A percentile compares a stretch with the other conserved stretches of the same genome.
phyloP scores from a whole-genome alignment of 2,113 vertebrate genomes.

The human region DNA sequence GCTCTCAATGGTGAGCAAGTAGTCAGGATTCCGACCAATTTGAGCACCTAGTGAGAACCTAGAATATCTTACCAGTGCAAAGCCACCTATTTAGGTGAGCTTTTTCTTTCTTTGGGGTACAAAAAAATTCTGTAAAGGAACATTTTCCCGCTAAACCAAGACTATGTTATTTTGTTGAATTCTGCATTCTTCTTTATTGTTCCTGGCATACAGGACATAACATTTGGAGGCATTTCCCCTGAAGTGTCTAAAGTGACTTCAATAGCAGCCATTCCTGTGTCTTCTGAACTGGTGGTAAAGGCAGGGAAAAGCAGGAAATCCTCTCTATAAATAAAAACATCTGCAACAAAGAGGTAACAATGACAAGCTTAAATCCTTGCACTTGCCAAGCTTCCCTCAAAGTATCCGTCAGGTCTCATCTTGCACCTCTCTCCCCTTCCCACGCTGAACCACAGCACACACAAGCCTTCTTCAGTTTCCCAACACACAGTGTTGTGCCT shows the following conservation, averaged over 20 bases:
- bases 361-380: neutral
- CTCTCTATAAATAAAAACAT: neutral
- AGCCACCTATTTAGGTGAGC: neutral
- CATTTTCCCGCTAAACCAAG: neutral
- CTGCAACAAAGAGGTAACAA: neutral
- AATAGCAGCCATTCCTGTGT: neutral
- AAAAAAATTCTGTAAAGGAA: neutral
- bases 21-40: neutral
- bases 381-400: neutral
- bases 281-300: neutral
- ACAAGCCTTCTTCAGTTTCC: neutral
- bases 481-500: rapidly evolving
- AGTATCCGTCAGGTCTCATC: rapidly evolving
- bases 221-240: neutral
- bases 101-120: neutral
- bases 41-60: neutral
- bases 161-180: neutral
- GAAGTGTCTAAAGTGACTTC: neutral
- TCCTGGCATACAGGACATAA: neutral
- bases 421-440: no score
- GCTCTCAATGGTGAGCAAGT: neutral
- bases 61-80: neutral
- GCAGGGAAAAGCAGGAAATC: neutral
- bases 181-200: neutral
- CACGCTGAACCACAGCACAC: no score